Conservation (phyloP, 2,797 vertebrate species). For the Danio aesculapii region DNA sequence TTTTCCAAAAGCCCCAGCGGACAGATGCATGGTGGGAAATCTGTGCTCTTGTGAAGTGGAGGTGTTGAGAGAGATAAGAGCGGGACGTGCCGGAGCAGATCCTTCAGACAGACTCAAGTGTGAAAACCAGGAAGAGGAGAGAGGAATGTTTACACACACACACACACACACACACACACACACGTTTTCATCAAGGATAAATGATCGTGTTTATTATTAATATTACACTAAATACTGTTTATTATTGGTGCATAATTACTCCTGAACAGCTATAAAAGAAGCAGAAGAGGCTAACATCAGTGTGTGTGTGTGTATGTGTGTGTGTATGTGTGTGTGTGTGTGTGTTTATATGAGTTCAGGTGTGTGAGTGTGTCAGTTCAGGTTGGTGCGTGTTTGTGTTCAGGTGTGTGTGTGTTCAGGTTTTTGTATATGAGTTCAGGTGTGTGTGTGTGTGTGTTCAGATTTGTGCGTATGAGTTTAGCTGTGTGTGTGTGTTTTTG, state of each 20-base stretch:
- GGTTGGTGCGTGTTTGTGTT: too few relatives aligned
- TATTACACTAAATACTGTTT: background rate
- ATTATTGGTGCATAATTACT: slow-evolving; percentile 3
- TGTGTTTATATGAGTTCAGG: slow-evolving; percentile 1
- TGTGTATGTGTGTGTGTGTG: slow-evolving; percentile 12
- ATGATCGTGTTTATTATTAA: too few relatives aligned
- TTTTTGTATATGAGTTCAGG: too few relatives aligned
- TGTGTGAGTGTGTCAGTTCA: too few relatives aligned
- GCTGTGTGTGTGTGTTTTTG: too few relatives aligned
- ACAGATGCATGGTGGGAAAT: slow-evolving; percentile 29
- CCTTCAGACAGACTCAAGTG: background rate
- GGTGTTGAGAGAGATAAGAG: slow-evolving; percentile 39
- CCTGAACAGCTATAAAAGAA: background rate
- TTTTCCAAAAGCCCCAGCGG: background rate
- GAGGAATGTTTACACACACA: slow-evolving; percentile 1
- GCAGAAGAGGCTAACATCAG: slow-evolving; percentile 11
- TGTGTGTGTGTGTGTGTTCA: too few relatives aligned
- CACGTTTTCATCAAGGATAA: background rate
- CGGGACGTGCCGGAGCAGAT: slow-evolving; percentile 14
- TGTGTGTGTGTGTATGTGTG: slow-evolving; percentile 20
- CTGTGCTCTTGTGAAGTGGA: background rate
- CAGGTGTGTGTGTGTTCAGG: too few relatives aligned
- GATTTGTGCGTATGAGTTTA: too few relatives aligned
- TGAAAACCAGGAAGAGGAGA: background rate
- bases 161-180: background rate